These are phyloP conservation scores for Drosophila pegasa DNA, from an alignment of 2,888 invertebrate genomes.

Conservation along the genomic window DNA sequence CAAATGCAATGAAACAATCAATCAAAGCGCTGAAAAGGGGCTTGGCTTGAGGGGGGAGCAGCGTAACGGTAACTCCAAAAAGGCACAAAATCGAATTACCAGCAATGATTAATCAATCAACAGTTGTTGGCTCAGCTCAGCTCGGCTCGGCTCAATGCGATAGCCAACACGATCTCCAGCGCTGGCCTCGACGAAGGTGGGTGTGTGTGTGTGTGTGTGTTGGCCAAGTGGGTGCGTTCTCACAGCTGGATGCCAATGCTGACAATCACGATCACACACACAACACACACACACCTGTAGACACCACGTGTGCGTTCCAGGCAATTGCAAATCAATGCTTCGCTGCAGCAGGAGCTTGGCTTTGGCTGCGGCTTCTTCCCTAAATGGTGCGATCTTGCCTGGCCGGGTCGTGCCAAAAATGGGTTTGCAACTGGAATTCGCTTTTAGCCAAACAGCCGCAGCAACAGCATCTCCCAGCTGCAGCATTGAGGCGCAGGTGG, in stretches of 20 bases:
- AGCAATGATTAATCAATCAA: constrained; percentile 80
- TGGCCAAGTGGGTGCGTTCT: constrained; percentile 78
- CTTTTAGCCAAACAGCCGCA: constrained; percentile 67
- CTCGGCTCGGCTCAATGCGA: constrained; percentile 24
- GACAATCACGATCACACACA: constrained; percentile 59
- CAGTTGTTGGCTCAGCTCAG: constrained; percentile 25
- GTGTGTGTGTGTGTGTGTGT: constrained; percentile 27
- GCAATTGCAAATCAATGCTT: constrained; percentile 73
- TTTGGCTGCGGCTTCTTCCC: constrained; percentile 66
- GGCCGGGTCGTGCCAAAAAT: constrained; percentile 73
- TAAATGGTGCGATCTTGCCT: constrained; percentile 61
- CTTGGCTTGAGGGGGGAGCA: constrained; percentile 46
- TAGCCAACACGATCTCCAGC: constrained; percentile 57
- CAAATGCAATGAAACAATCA: constrained; percentile 79
- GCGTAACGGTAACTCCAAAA: constrained; percentile 71
- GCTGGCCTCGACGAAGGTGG: constrained; percentile 68
- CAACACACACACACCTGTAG: constrained; percentile 56
- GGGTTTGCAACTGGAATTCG: constrained; percentile 81
- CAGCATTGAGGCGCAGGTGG: constrained; percentile 68
- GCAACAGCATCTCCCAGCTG: constrained; percentile 24
- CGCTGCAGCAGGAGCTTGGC: constrained; percentile 28
- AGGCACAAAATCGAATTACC: constrained; percentile 80
- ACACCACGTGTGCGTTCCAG: constrained; percentile 77
- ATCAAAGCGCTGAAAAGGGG: constrained; percentile 69
- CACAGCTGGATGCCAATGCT: constrained; percentile 73